Percentiles rank a stretch among this genome's conserved stretches.
phyloP scores from a whole-genome alignment of 2,888 invertebrate genomes.

The Anodontia alba region DNA sequence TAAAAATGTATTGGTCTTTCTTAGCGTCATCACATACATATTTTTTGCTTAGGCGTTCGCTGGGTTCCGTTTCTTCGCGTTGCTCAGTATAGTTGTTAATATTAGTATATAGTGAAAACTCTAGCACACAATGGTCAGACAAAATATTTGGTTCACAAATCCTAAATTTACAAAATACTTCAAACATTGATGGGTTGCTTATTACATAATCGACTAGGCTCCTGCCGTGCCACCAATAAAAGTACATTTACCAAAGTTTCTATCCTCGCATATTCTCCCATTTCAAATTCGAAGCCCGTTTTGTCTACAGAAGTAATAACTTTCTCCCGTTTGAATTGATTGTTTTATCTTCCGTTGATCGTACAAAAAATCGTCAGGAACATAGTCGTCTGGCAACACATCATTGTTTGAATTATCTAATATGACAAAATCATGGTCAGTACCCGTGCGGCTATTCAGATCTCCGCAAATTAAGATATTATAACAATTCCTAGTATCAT shows the following conservation, averaged over 20 bases:
- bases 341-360: not conserved
- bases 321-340: not conserved
- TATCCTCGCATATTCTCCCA: not conserved
- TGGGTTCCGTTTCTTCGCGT: no score
- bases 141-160: slow-evolving; percentile 13
- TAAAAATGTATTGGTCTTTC: no score
- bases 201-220: slow-evolving; percentile 31
- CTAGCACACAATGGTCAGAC: slow-evolving; percentile 30
- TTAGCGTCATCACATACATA: no score
- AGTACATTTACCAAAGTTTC: slow-evolving; percentile 9
- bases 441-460: not conserved
- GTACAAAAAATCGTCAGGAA: not conserved
- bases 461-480: slow-evolving; percentile 5
- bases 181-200: not conserved
- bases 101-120: no score
- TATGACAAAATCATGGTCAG: not conserved
- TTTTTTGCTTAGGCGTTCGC: no score
- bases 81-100: no score
- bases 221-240: slow-evolving; percentile 12
- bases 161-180: not conserved
- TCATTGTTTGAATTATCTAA: not conserved
- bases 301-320: slow-evolving; percentile 18
- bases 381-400: not conserved
- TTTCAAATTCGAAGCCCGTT: not conserved
- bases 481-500: not conserved